Base-by-base conservation (phyloP, 2,888 invertebrate species). In the Acronicta aceris region DNA sequence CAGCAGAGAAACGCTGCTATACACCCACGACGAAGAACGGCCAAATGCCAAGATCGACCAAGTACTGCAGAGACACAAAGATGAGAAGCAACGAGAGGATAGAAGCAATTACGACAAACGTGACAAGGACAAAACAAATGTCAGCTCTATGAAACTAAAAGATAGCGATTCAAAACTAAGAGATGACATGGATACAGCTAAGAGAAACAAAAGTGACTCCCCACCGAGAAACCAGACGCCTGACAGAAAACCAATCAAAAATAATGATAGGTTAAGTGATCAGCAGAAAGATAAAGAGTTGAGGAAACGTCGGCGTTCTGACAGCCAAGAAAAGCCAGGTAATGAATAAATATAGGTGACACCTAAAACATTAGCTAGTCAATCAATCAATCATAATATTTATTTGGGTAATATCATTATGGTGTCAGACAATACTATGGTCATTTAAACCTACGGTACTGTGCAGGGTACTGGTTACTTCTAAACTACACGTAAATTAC, bases 31-130 rank as follows among this genome's bases (percentile, higher is more conserved):
- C 6, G 95, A 95, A 49, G 71, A 74, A 12, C 48, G 25, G 16
- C 89, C 89, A 1, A 81, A 95, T 68, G 87, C 85, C 16, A 93
- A 91, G 80, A 91, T 95, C 43, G 95, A 95, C 76, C 87, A 84
- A 45, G 60, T 94, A 1, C 85, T 94, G 0, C 79, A 88, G 42
- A 78, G 85, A 64, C 93, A 92, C 69, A 85, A 86, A 27, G 85
- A 88, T 42, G 82, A 89, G 56, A 88, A 60, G 17, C 48, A 55
- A 0, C 40, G 46, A 12, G 54, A 66, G 15, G 49, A 55, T 55
- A 4, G 16, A 12, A 40, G 15, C 49, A 68, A 45, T 41, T 61
- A 36, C 4, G 13, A 9, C 5, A 68, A 58, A 51, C 45, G 15
- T 8, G 49, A 13, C 10, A 49, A 12, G 36, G 33, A 53, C 16